These are phyloP conservation scores for Octodon degus DNA, from an alignment of 2,113 vertebrate species.

Conservation along the genomic window DNA sequence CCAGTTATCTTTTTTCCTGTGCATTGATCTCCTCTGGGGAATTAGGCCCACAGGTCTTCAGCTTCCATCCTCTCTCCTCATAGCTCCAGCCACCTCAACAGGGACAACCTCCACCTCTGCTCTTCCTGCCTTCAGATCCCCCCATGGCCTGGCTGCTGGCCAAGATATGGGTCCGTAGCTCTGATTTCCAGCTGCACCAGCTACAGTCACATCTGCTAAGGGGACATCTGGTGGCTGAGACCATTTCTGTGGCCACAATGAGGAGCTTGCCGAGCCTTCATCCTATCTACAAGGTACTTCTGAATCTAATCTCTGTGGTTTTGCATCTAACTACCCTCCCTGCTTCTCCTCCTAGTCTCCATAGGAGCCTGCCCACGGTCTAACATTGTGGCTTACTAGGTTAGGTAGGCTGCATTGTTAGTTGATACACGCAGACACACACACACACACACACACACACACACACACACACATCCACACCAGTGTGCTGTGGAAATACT, in stretches of 20 bases:
- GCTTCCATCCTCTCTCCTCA: background rate
- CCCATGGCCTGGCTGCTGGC: conserved; percentile 87
- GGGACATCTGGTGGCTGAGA: conserved; percentile 87
- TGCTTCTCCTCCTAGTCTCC: background rate
- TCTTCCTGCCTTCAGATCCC: conserved; percentile 83
- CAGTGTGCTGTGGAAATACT: background rate
- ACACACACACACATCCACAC: background rate
- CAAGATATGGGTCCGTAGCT: conserved; percentile 88
- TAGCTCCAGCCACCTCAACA: conserved; percentile 34
- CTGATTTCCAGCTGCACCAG: conserved; percentile 89
- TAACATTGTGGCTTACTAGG: background rate
- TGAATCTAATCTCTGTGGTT: background rate
- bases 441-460: background rate
- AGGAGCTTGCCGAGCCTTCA: conserved; percentile 79
- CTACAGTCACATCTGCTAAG: conserved; percentile 87
- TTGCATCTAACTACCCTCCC: background rate
- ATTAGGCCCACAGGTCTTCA: background rate
- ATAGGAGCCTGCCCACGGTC: background rate
- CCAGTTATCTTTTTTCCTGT: conserved; percentile 74
- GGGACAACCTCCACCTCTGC: conserved; percentile 66
- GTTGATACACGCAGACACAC: background rate
- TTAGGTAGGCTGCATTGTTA: background rate
- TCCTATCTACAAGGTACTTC: too few species aligned
- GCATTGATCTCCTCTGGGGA: background rate
- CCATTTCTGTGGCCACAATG: conserved; percentile 87